Evolutionary conservation across 2,113 vertebrate genomes (phyloP), one percentile per base, ranked within the genome.

Genomic region (Epinephelus cyanopodus): DNA sequence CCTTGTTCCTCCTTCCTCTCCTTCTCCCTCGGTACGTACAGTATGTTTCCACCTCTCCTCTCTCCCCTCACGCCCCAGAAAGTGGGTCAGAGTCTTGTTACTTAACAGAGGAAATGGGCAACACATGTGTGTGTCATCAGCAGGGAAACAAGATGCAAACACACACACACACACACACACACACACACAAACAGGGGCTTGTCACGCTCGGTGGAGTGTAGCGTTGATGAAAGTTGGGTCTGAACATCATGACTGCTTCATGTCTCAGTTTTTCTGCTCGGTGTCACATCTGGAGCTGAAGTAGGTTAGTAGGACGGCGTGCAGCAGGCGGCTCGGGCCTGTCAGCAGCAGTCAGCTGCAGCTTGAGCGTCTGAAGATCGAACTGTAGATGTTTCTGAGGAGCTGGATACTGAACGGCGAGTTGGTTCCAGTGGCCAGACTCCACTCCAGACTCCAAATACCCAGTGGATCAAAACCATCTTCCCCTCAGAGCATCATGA

Each of bases 31-130:
- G 1, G 6, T 29, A 21, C 18, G 9, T 5, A 2, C 54, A 57
- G 23, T 25, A 29, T 14, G 6, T 61, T 11, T 66, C 47, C 47
- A 5, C 13, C 37, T 18, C 64, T 14, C 58, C 42, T 56, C 50
- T 64, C 15, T 57, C 57, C 57, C 72, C 78, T 65, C 48, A 62
- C 10, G 56, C 7, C 56, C 4, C 48, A 17, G 37, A 81, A 91
- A 90, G 63, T 87, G 75, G 84, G 87, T 92, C 89, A 92, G 57
- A 79, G 10, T 62, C 68, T 53, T 56, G 53, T 89, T 88, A 83
- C 61, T 70, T 73, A 83, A 89, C 71, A 15, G 70, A 78, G 74
- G 86, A 87, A 91, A 91, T 76, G 27, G 71, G 81, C 76, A 76
- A 53, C 80, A 88, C 54, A 64, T 88, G 86, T 87, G 77, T 83